Evolutionary conservation across 1,140 invertebrate species (phyloP).

Genomic region (Apis florea): DNA sequence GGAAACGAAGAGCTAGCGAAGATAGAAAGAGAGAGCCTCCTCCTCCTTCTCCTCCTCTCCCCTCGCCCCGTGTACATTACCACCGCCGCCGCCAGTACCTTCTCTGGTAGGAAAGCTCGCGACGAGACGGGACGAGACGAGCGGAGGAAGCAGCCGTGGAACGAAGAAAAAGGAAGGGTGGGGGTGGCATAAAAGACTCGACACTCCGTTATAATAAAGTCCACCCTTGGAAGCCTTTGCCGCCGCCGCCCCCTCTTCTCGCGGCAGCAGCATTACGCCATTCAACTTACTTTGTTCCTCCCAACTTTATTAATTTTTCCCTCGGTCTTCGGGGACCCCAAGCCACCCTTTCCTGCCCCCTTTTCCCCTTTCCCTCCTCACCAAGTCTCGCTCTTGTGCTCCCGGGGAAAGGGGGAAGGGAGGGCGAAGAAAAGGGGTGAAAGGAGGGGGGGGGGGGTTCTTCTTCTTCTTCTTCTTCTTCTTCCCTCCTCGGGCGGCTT

Average conservation of each 20-base stretch:
- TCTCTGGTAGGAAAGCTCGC: not conserved
- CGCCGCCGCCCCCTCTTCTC: slow-evolving; percentile 42
- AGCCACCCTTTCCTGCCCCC: slow-evolving; percentile 11
- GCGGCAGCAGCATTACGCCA: slow-evolving; percentile 76
- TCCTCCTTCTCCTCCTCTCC: too few species aligned
- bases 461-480: too few species aligned
- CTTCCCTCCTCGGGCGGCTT: slow-evolving; percentile 41
- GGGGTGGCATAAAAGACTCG: slow-evolving; percentile 77
- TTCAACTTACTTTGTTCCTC: slow-evolving; percentile 81
- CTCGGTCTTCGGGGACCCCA: slow-evolving; percentile 76
- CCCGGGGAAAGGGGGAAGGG: not conserved
- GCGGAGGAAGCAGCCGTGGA: slow-evolving; percentile 42
- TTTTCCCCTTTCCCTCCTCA: too few species aligned
- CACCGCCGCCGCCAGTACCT: too few species aligned
- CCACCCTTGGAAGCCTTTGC: slow-evolving; percentile 71
- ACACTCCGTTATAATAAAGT: slow-evolving; percentile 80
- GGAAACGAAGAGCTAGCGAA: too few species aligned
- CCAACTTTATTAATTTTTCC: slow-evolving; percentile 82
- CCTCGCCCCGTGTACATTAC: slow-evolving; percentile 58
- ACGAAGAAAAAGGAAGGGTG: slow-evolving; percentile 45
- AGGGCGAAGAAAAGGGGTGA: not conserved
- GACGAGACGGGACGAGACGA: slow-evolving; percentile 30
- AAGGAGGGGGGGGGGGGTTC: slow-evolving; percentile 5
- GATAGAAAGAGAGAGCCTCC: too few species aligned
- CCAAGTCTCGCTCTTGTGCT: too few species aligned